Conservation (phyloP, 2,888 invertebrate genomes). For the Marronus borbonicus region DNA sequence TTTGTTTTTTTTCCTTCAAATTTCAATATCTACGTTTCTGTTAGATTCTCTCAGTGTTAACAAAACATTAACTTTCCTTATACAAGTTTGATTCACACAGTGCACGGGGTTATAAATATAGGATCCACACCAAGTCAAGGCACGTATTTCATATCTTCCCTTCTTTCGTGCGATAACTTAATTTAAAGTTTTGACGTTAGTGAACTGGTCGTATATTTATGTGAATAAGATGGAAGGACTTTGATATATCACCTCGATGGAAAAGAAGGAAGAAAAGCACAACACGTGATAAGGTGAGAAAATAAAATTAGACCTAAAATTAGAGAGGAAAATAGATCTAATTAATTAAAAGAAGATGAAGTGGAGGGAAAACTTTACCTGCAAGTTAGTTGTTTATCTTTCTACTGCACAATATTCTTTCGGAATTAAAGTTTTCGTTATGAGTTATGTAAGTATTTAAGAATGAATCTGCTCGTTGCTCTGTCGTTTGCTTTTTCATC, state of each 20-base stretch:
- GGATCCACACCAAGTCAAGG: constrained; percentile 2
- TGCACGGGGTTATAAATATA: constrained; percentile 26
- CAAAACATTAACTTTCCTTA: not conserved
- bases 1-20: too few species aligned
- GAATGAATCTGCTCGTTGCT: too few species aligned
- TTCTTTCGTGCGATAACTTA: constrained; percentile 37
- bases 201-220: constrained; percentile 42
- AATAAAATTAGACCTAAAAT: constrained; percentile 32
- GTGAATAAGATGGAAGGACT: constrained; percentile 44
- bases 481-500: too few species aligned
- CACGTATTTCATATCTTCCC: constrained; percentile 33
- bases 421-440: too few species aligned
- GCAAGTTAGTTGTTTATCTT: not conserved
- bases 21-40: too few species aligned
- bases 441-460: too few species aligned
- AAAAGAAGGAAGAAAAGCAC: constrained; percentile 9
- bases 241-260: constrained; percentile 30
- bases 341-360: constrained; percentile 26
- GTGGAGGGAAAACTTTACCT: constrained; percentile 7
- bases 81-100: constrained; percentile 5
- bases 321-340: not conserved
- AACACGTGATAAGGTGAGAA: constrained; percentile 20
- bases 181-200: constrained; percentile 47
- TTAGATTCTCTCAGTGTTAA: not conserved
- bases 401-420: not conserved